These are phyloP conservation scores for Heliconius melpomene DNA, from an alignment of 1,140 invertebrate genomes.

Conservation along the genomic window DNA sequence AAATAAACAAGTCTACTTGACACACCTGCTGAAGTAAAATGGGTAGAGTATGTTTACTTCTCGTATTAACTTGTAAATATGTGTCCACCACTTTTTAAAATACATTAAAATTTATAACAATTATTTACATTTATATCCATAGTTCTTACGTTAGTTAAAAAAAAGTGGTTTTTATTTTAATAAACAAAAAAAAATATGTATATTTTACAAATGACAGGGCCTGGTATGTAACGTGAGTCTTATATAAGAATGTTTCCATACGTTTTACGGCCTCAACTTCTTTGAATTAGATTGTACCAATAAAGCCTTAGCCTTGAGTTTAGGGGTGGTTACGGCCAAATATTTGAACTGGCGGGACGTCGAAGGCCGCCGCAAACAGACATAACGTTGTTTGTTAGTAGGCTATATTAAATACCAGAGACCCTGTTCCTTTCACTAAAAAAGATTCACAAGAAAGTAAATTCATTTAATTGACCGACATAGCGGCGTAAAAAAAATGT, in stretches of 20 bases:
- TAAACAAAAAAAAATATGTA: no score
- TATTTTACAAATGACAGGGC: not conserved
- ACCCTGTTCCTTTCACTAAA: slow-evolving; percentile 30
- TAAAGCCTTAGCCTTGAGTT: slow-evolving; percentile 24
- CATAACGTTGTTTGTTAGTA: slow-evolving; percentile 40
- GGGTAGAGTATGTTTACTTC: not conserved
- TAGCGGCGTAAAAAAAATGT: slow-evolving; percentile 34
- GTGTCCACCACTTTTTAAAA: not conserved
- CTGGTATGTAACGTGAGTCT: not conserved
- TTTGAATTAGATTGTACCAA: slow-evolving; percentile 23
- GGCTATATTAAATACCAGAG: slow-evolving; percentile 12
- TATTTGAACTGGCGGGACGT: slow-evolving; percentile 45
- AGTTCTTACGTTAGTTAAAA: no score
- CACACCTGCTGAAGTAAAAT: not conserved
- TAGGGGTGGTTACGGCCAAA: slow-evolving; percentile 41
- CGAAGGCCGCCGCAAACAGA: slow-evolving; percentile 40
- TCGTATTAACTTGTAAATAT: not conserved
- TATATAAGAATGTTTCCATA: not conserved
- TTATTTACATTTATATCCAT: not conserved
- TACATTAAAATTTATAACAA: not conserved
- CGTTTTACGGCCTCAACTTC: not conserved
- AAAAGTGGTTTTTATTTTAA: no score
- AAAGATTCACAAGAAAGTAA: slow-evolving; percentile 38
- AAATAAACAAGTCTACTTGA: slow-evolving; percentile 3
- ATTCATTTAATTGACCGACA: slow-evolving; percentile 42